Evolutionary conservation across 1,140 invertebrate genomes (phyloP), one percentile per base, ranked within the genome.

Genomic region (Colletes gigas): DNA sequence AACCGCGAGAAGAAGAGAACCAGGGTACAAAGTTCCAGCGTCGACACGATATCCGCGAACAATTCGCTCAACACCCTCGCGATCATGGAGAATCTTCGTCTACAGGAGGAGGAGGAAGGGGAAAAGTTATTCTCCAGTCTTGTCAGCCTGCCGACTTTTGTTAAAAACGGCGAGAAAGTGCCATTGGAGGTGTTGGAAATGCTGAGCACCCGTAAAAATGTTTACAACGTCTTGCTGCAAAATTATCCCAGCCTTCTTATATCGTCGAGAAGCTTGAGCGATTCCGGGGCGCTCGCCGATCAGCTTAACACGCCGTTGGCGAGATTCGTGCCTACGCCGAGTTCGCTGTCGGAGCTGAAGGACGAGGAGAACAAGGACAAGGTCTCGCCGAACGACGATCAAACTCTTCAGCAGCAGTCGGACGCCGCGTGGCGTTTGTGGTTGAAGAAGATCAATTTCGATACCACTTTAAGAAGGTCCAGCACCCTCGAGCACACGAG

Each of bases 101-200:
- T 79, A 4, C 88, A 91, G 21, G 87, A 89, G 55, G 90, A 90
- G 10, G 90, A 91, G 14, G 84, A 89, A 14, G 83, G 78, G 10
- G 87, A 90, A 0, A 93, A 96, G n/a, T 92, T 96, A 30, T 97
- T 95, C 84, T 96, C 95, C 83, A 98, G 97, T 14, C 92, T 98
- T 78, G 95, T 98, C 8, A 97, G 96, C 88, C 91, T 98, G 59
- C 97, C 97, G 0, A 98, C 97, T 0, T 98, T 96, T 84, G 95
- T 98, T 54, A 95, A 95, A 60, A 96, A 96, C 85, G 96, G 96
- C 0, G 96, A 97, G 89, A 96, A 95, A 76, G 95, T 97, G 0
- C 96, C 96, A 0, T 90, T 96, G 8, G 96, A 97, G 90, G 96
- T 97, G 7, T 92, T 97, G 68, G 96, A 97, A 88, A 91, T 96